Percentiles rank a stretch among this genome's conserved stretches.
Evolutionary conservation across 1,140 invertebrate species (phyloP).

Genomic region (Calephelis nemesis): DNA sequence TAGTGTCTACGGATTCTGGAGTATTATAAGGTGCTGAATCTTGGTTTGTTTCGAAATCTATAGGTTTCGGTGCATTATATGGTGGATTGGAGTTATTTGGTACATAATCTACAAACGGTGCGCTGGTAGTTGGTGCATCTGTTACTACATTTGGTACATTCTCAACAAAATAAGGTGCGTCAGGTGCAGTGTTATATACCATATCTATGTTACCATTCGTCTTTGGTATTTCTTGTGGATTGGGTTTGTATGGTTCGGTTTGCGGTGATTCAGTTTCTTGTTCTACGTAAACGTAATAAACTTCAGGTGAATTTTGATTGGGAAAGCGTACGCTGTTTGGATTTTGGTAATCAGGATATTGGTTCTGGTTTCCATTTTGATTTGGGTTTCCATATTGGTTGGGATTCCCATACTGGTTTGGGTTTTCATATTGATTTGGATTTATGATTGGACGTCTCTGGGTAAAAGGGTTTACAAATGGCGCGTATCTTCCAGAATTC

Average conservation of each 20-base stretch:
- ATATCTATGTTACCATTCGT: not conserved
- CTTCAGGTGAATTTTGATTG: slow-evolving; percentile 2
- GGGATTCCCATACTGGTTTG: slow-evolving; percentile 17
- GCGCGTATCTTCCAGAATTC: slow-evolving; percentile 16
- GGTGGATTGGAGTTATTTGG: not conserved
- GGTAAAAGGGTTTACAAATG: slow-evolving; percentile 16
- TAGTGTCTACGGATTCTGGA: not conserved
- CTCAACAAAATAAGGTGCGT: slow-evolving; percentile 12
- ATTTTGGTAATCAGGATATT: not conserved
- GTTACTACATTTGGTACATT: not conserved
- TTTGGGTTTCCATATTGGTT: not conserved
- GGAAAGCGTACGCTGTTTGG: not conserved
- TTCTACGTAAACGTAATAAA: not conserved
- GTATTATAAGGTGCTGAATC: not conserved
- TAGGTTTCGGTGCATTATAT: not conserved
- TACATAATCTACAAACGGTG: not conserved
- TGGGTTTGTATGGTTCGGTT: not conserved
- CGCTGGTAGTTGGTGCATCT: not conserved
- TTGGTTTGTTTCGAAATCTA: not conserved
- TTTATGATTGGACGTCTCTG: not conserved
- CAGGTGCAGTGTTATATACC: slow-evolving; percentile 3
- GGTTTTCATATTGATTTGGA: not conserved
- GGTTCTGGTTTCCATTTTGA: slow-evolving; percentile 16
- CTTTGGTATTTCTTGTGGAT: not conserved
- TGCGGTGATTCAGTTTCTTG: not conserved